Base-by-base conservation (phyloP, 2,888 invertebrate genomes). In the Dexiosoma caninum region DNA sequence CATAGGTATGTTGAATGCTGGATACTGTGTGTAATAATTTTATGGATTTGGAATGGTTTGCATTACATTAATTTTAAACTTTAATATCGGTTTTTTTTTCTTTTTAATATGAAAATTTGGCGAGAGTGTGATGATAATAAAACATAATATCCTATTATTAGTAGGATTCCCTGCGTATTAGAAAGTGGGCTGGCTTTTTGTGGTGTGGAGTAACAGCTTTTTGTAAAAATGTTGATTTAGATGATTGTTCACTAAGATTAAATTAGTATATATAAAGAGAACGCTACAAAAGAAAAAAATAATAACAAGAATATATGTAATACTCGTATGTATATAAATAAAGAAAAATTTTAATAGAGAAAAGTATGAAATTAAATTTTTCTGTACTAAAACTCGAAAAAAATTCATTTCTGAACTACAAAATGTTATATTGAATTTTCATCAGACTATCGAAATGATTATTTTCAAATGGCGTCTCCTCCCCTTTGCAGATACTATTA, bases 211-310 rank as follows among this genome's bases (percentile, higher is more conserved):
- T 44, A 60, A 55, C 49, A 77, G 57, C 67, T 44, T 49, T 51
- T 74, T 67, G 10, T 27, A 19, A 74, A 46, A 37, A 55, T 37
- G 62, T 77, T 70, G 55, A 72, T 74, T 77, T 60, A 59, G 67
- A 74, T 81, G 70, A 74, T 66, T 75, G 72, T 69, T 77, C 67
- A 62, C 62, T 81, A 77, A 74, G 69, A 77, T 64, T 81, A 77
- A 77, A 81, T 81, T 72, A 71, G 49, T 69, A 69, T 67, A 74
- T 57, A 78, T 49, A 74, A 60, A 79, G 57, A 79, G 64, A 74
- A 74, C 79, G 62, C 79, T 79, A 74, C 0, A 79, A 79, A n/a
- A 32, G 42, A 67, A 53, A 23, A 51, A 21, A 16, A 27, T 27
- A 49, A 27, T 27, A 27, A 27, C 12, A 46, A n/a, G n/a, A n/a